phyloP scores from a whole-genome alignment of 2,888 invertebrate species.

The Xestoiulus laeticollis region DNA sequence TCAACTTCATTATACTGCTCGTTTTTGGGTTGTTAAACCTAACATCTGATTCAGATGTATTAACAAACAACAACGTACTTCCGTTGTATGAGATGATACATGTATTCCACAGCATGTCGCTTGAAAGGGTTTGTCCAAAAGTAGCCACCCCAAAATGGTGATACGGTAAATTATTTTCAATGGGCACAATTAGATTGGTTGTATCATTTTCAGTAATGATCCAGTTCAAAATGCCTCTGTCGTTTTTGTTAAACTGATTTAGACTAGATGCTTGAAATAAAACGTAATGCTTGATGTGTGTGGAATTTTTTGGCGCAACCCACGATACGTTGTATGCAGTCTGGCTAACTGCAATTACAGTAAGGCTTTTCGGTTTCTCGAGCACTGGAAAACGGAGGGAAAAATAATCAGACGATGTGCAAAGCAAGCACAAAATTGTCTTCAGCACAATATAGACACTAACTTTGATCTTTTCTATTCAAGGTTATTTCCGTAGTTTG shows the following conservation, averaged over 20 bases:
- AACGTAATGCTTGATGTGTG: conserved; percentile 74
- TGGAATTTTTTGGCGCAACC: conserved; percentile 68
- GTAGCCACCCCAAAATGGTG: conserved; percentile 85
- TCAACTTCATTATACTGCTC: background rate
- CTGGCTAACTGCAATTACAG: conserved; percentile 77
- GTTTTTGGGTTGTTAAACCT: background rate
- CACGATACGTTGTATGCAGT: conserved; percentile 79
- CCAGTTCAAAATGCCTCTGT: conserved; percentile 73
- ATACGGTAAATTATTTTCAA: conserved; percentile 67
- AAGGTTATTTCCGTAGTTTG: conserved; percentile 59
- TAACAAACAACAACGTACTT: conserved; percentile 58
- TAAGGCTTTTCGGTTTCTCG: conserved; percentile 72
- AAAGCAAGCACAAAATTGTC: conserved; percentile 68
- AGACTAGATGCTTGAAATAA: conserved; percentile 80
- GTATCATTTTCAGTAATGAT: conserved; percentile 68
- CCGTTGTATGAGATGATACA: conserved; percentile 73
- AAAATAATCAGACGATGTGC: conserved; percentile 59
- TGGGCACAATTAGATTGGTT: conserved; percentile 70
- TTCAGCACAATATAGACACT: background rate
- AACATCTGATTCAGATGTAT: background rate
- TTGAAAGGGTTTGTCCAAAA: conserved; percentile 74
- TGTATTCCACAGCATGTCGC: conserved; percentile 86
- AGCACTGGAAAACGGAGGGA: conserved; percentile 60
- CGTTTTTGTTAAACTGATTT: conserved; percentile 70
- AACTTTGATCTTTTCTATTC: background rate